Base-by-base conservation (phyloP, 2,888 invertebrate genomes). In the Pristionchus entomophagus region DNA sequence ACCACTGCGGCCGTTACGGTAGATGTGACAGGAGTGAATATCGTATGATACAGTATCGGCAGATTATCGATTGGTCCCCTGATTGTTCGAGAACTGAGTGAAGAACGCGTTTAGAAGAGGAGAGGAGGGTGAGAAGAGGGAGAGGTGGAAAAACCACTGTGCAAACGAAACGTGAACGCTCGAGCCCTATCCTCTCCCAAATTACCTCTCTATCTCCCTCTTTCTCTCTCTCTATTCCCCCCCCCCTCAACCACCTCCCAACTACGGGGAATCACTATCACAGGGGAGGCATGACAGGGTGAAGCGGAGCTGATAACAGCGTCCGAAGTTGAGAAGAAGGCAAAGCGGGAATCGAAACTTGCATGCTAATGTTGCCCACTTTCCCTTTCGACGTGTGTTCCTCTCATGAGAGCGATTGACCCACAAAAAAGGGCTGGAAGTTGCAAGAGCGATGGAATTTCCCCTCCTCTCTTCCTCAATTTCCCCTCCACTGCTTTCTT, bases 81-180 rank as follows among this genome's bases (percentile, higher is more conserved):
- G 29, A 5, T 2, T 26, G 65, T 29, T 65, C 35, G 65, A 65
- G 19, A 65, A 65, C 35, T 17, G 59, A 0, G 51, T n/a, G n/a
- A n/a, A n/a, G n/a, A n/a, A 56, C 62, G 1, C 73, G 73, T 41
- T 69, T 69, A 38, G 69, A n/a, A 22, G 32, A 35, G 22, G 45
- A 45, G 73, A 45, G 41, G n/a, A 56, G 56, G 32, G 65, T 0
- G 19, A 56, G 56, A 56, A n/a, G 65, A 56, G 56, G n/a, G 4
- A 35, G 65, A 35, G 35, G 19, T 12, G 41, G n/a, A 35, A 73
- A 73, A 73, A 73, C n/a, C 73, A 41, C 73, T 73, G 73, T 38
- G 38, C 73, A 73, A 73, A 73, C 73, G 38, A 45, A 73, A 45
- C 38, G 73, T 41, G 73, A 73, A 45, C 38, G 38, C 17, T 5